A percentile compares a stretch with the other conserved stretches of the same genome.
Conservation (phyloP, 2,888 invertebrate species). For the Ernsta delagoae region DNA sequence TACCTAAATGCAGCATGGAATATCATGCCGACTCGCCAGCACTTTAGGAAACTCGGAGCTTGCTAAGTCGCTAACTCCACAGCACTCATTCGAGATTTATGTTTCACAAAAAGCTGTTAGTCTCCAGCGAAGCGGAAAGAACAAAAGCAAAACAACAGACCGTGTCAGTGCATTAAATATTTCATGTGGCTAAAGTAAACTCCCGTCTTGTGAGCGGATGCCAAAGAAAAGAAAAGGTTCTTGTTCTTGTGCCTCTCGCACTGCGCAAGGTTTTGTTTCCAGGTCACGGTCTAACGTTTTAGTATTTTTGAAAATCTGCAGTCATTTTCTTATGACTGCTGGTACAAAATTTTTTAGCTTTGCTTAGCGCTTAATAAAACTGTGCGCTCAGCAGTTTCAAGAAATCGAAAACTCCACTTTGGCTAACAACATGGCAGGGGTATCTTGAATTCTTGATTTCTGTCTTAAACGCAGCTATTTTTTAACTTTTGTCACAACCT, state of each 20-base stretch:
- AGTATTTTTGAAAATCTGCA: conserved; percentile 7
- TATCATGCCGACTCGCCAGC: background rate
- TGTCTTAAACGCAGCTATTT: too few relatives aligned
- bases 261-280: conserved; percentile 24
- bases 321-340: background rate
- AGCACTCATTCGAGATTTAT: conserved; percentile 16
- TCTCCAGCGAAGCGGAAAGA: conserved; percentile 17
- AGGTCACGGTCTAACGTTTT: conserved; percentile 24
- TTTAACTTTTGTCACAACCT: too few relatives aligned
- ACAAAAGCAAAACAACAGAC: conserved; percentile 19
- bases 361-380: background rate
- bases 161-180: conserved; percentile 32
- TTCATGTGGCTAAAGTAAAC: conserved; percentile 29
- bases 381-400: too few relatives aligned
- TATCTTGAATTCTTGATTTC: too few relatives aligned
- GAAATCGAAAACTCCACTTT: background rate
- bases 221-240: conserved; percentile 21
- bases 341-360: conserved; percentile 1
- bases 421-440: too few relatives aligned
- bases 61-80: conserved; percentile 13
- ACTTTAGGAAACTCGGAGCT: too few relatives aligned
- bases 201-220: conserved; percentile 18
- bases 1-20: background rate
- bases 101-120: conserved; percentile 28
- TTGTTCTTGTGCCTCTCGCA: conserved; percentile 17